Percentiles rank a stretch among this genome's conserved stretches.
Conservation (phyloP, 2,888 invertebrate species). For the Aphidius colemani region DNA sequence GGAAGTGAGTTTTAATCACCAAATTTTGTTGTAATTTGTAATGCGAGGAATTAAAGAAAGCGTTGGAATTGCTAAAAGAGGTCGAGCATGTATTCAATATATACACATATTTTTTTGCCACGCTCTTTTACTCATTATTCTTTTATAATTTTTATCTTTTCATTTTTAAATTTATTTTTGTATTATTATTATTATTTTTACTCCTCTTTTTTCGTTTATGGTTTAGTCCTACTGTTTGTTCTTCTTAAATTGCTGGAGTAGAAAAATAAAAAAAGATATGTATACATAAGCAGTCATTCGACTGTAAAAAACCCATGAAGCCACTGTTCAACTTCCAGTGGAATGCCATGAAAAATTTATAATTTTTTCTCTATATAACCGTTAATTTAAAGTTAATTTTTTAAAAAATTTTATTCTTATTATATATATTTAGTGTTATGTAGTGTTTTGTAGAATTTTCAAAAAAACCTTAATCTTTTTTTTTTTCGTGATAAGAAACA, state of each 20-base stretch:
- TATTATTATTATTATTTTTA: not conserved
- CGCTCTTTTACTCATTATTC: conserved; percentile 11
- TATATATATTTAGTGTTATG: not conserved
- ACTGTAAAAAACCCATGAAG: conserved; percentile 5
- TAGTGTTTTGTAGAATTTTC: not conserved
- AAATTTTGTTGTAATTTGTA: conserved; percentile 18
- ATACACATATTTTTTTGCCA: conserved; percentile 11
- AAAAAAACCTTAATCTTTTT: too few relatives aligned
- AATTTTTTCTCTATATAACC: not conserved
- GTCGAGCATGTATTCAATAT: conserved; percentile 1
- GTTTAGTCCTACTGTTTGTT: conserved; percentile 19
- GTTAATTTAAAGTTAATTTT: not conserved
- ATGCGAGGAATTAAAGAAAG: conserved; percentile 17
- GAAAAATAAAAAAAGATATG: too few relatives aligned
- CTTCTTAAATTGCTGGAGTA: conserved; percentile 12
- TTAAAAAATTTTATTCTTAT: not conserved
- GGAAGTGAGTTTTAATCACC: conserved; percentile 18
- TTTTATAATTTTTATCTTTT: conserved; percentile 10
- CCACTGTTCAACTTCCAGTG: conserved; percentile 12
- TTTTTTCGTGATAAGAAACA: too few relatives aligned
- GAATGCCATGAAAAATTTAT: conserved; percentile 13
- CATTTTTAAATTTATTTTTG: conserved; percentile 6
- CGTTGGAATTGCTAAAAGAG: conserved; percentile 8
- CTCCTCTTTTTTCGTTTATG: not conserved
- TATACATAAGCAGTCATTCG: conserved; percentile 4